These are phyloP conservation scores for Anhinga anhinga DNA, from an alignment of 2,113 vertebrate genomes.

Conservation along the genomic window DNA sequence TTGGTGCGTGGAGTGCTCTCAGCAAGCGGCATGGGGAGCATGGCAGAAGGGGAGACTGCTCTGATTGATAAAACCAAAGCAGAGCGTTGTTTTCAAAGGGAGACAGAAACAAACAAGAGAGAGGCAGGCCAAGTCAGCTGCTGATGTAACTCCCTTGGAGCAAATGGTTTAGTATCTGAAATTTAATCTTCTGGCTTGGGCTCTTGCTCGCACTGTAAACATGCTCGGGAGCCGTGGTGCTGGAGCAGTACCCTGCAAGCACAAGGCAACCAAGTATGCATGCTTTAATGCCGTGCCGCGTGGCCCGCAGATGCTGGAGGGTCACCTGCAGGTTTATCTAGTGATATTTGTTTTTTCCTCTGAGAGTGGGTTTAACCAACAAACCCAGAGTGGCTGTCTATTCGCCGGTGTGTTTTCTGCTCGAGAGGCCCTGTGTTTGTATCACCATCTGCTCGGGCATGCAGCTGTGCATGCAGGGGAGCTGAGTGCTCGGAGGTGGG, in stretches of 20 bases:
- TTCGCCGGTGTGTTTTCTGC: background rate
- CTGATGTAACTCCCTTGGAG: background rate
- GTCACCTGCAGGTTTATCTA: background rate
- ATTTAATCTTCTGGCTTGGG: background rate
- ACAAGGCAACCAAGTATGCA: background rate
- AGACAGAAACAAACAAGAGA: background rate
- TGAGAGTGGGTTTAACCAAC: background rate
- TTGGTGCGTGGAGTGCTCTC: background rate
- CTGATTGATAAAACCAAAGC: background rate
- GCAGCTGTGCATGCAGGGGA: rapidly evolving
- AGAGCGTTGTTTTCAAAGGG: background rate
- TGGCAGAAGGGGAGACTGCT: background rate
- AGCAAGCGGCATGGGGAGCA: background rate
- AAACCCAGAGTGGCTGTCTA: background rate
- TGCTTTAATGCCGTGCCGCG: background rate
- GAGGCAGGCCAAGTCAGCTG: background rate
- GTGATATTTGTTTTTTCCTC: background rate
- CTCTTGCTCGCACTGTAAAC: background rate
- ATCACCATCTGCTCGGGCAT: background rate
- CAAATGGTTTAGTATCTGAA: conserved; percentile 16
- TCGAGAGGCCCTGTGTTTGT: background rate
- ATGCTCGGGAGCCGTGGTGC: background rate
- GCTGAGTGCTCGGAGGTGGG: background rate
- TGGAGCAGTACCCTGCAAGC: background rate
- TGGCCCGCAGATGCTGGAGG: background rate